A percentile compares a stretch with the other conserved stretches of the same genome.
Conservation (phyloP, 1,140 invertebrate species). For the Neoseiulus cucumeris region DNA sequence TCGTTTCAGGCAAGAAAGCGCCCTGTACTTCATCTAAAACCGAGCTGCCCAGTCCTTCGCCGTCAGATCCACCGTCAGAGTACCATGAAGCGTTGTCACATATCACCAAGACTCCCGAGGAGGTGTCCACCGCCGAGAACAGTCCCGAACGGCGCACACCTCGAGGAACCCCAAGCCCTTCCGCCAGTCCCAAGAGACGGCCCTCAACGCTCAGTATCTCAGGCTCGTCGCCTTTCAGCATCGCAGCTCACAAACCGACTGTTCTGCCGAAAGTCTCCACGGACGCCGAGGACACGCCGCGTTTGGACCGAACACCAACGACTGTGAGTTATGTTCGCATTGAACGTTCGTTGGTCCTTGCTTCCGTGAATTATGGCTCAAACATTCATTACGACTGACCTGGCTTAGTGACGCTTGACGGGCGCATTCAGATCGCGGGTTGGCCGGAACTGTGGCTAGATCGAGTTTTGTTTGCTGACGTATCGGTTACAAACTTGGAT, state of each 20-base stretch:
- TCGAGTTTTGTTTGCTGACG: too few species aligned
- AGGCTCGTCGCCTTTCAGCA: not conserved
- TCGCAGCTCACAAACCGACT: constrained; percentile 1
- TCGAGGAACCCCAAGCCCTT: not conserved
- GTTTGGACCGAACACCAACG: not conserved
- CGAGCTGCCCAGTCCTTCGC: not conserved
- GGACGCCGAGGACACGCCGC: not conserved
- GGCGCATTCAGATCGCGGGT: too few species aligned
- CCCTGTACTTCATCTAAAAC: too few species aligned
- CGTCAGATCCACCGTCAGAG: not conserved
- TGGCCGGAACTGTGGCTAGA: too few species aligned
- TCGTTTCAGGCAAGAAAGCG: too few species aligned
- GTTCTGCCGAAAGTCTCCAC: not conserved
- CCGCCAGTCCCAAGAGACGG: not conserved
- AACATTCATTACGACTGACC: too few species aligned
- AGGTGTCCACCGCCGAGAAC: not conserved
- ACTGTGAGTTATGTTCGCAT: not conserved
- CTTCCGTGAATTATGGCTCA: too few species aligned
- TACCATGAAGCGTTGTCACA: not conserved
- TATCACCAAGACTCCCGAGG: not conserved
- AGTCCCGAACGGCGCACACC: not conserved
- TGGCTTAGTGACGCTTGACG: too few species aligned
- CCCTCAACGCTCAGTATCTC: constrained; percentile 2
- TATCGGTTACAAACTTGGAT: not conserved
- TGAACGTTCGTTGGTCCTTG: too few species aligned